Base-by-base conservation (phyloP, 2,113 vertebrate species). In the Podarcis raffonei region DNA sequence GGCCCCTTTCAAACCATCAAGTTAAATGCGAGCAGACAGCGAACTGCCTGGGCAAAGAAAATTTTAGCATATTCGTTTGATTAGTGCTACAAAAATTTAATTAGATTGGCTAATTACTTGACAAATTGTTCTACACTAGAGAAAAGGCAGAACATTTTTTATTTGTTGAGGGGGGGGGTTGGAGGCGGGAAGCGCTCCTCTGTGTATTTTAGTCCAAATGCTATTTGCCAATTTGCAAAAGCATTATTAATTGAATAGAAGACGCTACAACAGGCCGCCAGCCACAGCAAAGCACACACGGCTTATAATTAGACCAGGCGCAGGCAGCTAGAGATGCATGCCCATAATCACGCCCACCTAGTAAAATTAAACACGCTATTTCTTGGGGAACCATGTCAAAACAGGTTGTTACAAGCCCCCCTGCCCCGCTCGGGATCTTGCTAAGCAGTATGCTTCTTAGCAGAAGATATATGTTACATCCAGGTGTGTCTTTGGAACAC, bases 51-150 rank as follows among this genome's bases (percentile, higher is more conserved):
- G 96, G 97, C 97, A 97, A 98, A 98, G 97, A 98, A 98, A 98
- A 98, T 98, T 98, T 99, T 98, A 99, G 98, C 98, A 98, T 99
- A 98, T 98, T 98, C 97, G 97, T 99, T 98, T 99, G 98, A 99
- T 99, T 98, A 98, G 97, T 96, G 97, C 97, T 97, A 98, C 98
- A 98, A 98, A 98, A 98, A 99, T 98, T 98, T 98, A 98, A 99
- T 99, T 98, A 99, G 96, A 94, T 96, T 96, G 96, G 96, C 98
- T 99, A 99, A 99, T 99, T 99, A 98, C 97, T 97, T 98, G 97
- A 98, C 98, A 99, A 99, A 99, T 99, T 98, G 97, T 97, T 98
- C 96, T 96, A 98, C 97, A 98, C 97, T 91, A 97, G 97, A 97
- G 96, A 98, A 98, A 98, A 98, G 96, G 94, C 97, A 96, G 96